phyloP scores from a whole-genome alignment of 2,888 invertebrate species.

The Rotaria magnacalcarata region DNA sequence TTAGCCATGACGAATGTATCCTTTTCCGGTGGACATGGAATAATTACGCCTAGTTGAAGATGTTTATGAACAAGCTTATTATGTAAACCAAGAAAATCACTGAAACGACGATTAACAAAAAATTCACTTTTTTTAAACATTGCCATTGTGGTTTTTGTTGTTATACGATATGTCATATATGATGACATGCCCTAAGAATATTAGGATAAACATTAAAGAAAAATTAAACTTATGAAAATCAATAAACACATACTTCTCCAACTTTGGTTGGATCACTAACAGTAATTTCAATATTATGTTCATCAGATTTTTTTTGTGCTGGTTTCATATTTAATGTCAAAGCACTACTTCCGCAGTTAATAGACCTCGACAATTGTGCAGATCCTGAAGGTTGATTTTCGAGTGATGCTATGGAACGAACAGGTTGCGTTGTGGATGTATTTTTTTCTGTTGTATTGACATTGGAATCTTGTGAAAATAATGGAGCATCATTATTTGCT shows the following conservation, averaged over 20 bases:
- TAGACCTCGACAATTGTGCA: background rate
- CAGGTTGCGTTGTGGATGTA: background rate
- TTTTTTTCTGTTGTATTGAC: background rate
- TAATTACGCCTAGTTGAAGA: constrained; percentile 79
- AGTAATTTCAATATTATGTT: constrained; percentile 39
- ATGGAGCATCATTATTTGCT: background rate
- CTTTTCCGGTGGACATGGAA: constrained; percentile 96
- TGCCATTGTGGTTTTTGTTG: constrained; percentile 38
- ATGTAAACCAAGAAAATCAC: constrained; percentile 93
- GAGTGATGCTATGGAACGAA: background rate
- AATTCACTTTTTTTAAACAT: constrained; percentile 42
- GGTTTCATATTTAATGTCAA: background rate
- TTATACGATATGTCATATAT: constrained; percentile 36
- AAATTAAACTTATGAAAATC: background rate
- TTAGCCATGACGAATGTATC: constrained; percentile 92
- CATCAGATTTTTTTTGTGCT: background rate
- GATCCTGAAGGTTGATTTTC: background rate
- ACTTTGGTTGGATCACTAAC: constrained; percentile 42
- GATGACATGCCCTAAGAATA: constrained; percentile 22
- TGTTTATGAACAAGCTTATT: constrained; percentile 88
- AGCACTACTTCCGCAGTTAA: background rate
- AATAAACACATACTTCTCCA: constrained; percentile 31
- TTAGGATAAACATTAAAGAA: background rate
- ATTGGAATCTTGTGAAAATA: background rate
- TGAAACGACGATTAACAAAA: constrained; percentile 70